Evolutionary conservation across 2,797 vertebrate species (phyloP), one percentile per base, ranked within the genome.

Genomic region (Phalanger gymnotis): DNA sequence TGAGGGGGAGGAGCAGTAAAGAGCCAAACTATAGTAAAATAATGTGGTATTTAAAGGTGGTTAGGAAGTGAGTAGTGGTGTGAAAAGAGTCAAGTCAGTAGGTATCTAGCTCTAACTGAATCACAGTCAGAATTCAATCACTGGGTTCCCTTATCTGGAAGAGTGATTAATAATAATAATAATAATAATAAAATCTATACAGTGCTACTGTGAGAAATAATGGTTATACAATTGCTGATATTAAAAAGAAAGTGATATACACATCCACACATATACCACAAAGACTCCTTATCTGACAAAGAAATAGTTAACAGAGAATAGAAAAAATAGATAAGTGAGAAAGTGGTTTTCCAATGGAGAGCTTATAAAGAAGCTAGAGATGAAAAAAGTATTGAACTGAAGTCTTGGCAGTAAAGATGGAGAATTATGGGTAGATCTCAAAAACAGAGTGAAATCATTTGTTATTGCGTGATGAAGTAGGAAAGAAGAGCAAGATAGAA

Each of bases 131-230:
- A 87, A 87, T 87, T 51, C 73, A 87, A 87, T 51, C 40, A 47
- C 3, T 51, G 25, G 0, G 40, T 87, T 47, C 40, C 25, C 73
- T 81, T 47, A 40, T 81, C 66, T 81, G 66, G 19, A 81, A 81
- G 22, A 81, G 25, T 1, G 4, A 73, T 61, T 34, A 58, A 9
- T 31, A 58, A 58, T 30, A 58, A 58, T 34, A 61, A 94, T 90
- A 96, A 90, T 56, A 56, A 56, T 56, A 56, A 56, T 56, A 56
- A 56, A 57, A 96, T 95, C 92, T 92, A 94, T 87, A 95, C 94
- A 95, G 92, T 95, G 28, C 47, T 54, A 81, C 56, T 57, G 91
- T 93, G 94, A 96, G 58, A 92, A 92, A 93, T 96, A 93, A 93
- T 73, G 91, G 90, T 91, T 96, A 90, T 25, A 19, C 54, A 93